A percentile compares a stretch with the other conserved stretches of the same genome.
Conservation (phyloP, 2,797 vertebrate species). For the Poecilia velifera region DNA sequence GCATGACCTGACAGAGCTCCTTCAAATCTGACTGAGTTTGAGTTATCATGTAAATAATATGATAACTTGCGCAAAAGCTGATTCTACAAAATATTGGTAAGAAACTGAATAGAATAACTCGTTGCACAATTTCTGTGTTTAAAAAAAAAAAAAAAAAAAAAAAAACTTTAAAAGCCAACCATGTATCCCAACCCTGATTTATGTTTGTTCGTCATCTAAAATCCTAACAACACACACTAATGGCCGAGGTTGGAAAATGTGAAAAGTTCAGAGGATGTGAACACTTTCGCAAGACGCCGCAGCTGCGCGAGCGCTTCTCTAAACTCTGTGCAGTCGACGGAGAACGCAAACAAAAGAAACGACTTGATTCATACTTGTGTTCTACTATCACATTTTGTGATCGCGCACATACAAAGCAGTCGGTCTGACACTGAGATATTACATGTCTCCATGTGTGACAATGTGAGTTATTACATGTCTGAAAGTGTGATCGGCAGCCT, state of each 20-base stretch:
- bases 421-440: slow-evolving; percentile 67
- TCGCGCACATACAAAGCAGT: slow-evolving; percentile 45
- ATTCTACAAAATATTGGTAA: neutral
- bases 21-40: neutral
- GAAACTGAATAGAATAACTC: neutral
- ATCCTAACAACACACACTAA: neutral
- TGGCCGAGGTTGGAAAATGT: neutral
- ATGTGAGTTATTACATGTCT: slow-evolving; percentile 77
- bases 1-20: neutral
- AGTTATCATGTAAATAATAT: neutral
- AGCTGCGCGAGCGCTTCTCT: slow-evolving; percentile 26
- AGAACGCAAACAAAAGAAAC: slow-evolving; percentile 24
- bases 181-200: neutral
- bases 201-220: neutral
- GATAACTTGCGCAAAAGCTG: neutral
- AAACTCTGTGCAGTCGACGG: slow-evolving; percentile 9
- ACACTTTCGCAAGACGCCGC: neutral
- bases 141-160: neutral
- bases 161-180: neutral
- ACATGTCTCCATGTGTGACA: slow-evolving; percentile 69
- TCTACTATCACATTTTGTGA: slow-evolving; percentile 39
- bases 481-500: slow-evolving; percentile 63
- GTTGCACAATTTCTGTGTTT: neutral
- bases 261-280: neutral
- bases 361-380: slow-evolving; percentile 12